These are phyloP conservation scores for Tetraneura akinire DNA, from an alignment of 1,140 invertebrate species.

Conservation along the genomic window DNA sequence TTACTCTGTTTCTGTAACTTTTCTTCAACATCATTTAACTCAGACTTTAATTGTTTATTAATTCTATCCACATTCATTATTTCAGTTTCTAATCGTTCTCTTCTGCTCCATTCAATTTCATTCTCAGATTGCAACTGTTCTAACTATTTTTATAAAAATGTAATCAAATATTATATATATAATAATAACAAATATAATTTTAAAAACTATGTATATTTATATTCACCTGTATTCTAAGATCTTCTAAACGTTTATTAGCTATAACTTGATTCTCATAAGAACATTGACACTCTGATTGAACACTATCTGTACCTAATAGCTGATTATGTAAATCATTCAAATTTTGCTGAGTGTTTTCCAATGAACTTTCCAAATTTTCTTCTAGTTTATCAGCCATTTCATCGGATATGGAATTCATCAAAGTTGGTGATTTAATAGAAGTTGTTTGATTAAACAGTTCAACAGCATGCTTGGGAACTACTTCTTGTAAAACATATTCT, in stretches of 20 bases:
- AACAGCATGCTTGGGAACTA: slow-evolving; percentile 66
- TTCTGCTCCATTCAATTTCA: too few relatives aligned
- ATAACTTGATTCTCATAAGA: slow-evolving; percentile 22
- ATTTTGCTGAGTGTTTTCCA: slow-evolving; percentile 50
- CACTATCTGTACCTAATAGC: slow-evolving; percentile 19
- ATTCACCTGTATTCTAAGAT: slow-evolving; percentile 68
- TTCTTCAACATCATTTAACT: slow-evolving; percentile 82
- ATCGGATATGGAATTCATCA: slow-evolving; percentile 7
- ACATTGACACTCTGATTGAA: neutral
- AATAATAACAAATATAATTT: neutral
- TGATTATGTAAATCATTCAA: slow-evolving; percentile 26
- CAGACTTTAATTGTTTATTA: slow-evolving; percentile 82
- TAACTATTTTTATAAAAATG: too few relatives aligned
- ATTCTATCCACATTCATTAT: slow-evolving; percentile 86
- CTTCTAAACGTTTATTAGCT: slow-evolving; percentile 64
- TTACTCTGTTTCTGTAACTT: too few relatives aligned
- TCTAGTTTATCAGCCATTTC: slow-evolving; percentile 17
- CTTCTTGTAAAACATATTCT: slow-evolving; percentile 65
- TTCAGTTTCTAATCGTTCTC: too few relatives aligned
- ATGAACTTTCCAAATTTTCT: slow-evolving; percentile 25
- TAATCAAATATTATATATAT: neutral
- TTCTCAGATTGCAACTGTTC: too few relatives aligned
- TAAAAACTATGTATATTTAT: neutral
- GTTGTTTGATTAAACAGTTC: slow-evolving; percentile 58
- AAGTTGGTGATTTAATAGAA: slow-evolving; percentile 12